Percentiles rank a stretch among this genome's conserved stretches.
These are phyloP conservation scores for Acrobasis suavella DNA, from an alignment of 2,888 invertebrate genomes.

Conservation along the genomic window DNA sequence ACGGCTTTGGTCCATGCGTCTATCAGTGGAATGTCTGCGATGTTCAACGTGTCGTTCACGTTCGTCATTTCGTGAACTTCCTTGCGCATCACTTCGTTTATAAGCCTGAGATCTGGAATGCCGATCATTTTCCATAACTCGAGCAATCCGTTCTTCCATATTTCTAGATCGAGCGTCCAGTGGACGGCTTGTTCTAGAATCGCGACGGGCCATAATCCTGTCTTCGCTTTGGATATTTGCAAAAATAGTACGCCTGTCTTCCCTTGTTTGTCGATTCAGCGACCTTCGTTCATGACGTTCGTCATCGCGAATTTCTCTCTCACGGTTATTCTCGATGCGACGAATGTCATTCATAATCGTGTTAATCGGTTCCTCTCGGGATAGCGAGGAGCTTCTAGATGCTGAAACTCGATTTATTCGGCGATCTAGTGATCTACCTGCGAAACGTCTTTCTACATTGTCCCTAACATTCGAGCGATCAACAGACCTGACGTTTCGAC, in stretches of 20 bases:
- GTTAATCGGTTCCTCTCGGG: conserved; percentile 2
- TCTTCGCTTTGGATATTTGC: conserved; percentile 1
- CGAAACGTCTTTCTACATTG: conserved; percentile 5
- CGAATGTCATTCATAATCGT: background rate
- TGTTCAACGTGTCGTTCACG: background rate
- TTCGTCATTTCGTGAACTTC: conserved; percentile 7
- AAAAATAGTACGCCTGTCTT: background rate
- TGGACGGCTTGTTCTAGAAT: background rate
- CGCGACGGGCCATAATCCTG: background rate
- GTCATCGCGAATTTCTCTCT: conserved; percentile 1
- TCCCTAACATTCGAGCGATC: conserved; percentile 1
- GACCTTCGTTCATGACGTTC: background rate
- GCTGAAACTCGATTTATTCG: background rate
- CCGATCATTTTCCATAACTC: background rate
- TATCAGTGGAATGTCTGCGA: conserved; percentile 1
- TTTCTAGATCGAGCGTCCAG: background rate
- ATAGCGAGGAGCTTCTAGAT: background rate
- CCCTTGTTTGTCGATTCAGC: conserved; percentile 1
- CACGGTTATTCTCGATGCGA: background rate
- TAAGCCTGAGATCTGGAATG: background rate
- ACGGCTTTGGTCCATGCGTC: conserved; percentile 6
- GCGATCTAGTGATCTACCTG: background rate
- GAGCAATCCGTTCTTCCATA: conserved; percentile 1
- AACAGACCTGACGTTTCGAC: background rate
- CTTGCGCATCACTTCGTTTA: background rate